Evolutionary conservation across 2,113 vertebrate genomes (phyloP).

Genomic region (Drymodes brunneopygia): DNA sequence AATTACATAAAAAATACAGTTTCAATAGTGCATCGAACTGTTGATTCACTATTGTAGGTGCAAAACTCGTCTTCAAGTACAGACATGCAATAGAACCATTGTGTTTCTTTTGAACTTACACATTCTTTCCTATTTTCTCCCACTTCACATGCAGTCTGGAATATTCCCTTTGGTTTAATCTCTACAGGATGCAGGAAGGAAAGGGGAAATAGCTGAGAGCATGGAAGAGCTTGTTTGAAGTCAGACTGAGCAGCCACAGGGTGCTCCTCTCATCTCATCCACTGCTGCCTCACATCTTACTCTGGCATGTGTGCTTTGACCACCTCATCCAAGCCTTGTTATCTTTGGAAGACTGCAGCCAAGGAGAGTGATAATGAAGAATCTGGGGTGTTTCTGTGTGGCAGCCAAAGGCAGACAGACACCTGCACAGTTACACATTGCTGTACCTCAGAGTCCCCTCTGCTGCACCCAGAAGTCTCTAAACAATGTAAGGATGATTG

Average conservation of each 20-base stretch:
- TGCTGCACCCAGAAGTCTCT: background rate
- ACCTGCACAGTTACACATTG: background rate
- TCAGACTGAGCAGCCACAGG: background rate
- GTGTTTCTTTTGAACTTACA: background rate
- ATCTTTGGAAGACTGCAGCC: background rate
- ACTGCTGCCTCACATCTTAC: fast-evolving
- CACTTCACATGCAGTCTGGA: background rate
- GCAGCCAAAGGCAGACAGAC: background rate
- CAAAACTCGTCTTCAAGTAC: background rate
- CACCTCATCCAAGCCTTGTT: background rate
- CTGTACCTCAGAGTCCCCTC: background rate
- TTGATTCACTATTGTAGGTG: background rate
- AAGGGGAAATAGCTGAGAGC: background rate
- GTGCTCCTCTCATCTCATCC: background rate
- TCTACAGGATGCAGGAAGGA: background rate
- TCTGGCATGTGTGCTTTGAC: background rate
- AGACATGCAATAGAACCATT: background rate
- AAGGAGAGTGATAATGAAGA: background rate
- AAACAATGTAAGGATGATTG: background rate
- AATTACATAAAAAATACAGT: background rate
- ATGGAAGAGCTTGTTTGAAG: background rate
- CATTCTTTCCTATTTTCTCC: background rate
- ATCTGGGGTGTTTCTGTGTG: background rate
- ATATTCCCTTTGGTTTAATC: background rate
- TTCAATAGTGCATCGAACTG: background rate